Conservation (phyloP, 2,888 invertebrate genomes). For the Neoaliturus tenellus region DNA sequence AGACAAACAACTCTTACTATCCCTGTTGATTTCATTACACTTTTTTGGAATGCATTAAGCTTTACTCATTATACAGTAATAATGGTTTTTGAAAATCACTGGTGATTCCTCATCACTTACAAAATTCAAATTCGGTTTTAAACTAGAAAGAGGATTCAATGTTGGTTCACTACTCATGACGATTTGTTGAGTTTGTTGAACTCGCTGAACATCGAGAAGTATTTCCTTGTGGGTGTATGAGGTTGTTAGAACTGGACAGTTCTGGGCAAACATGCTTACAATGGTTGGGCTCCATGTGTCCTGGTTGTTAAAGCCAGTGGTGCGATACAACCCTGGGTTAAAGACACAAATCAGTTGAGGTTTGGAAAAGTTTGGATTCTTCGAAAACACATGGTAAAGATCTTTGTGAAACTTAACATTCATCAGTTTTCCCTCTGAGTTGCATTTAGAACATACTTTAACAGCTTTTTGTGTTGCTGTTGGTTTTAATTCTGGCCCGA, state of each 20-base stretch:
- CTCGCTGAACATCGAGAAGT: constrained; percentile 77
- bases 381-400: constrained; percentile 71
- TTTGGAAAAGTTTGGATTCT: constrained; percentile 59
- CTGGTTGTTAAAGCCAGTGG: constrained; percentile 77
- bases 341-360: constrained; percentile 79
- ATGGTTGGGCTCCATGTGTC: constrained; percentile 83
- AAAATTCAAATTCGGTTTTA: constrained; percentile 84
- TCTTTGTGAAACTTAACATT: constrained; percentile 74
- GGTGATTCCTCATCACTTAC: constrained; percentile 83
- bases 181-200: constrained; percentile 74
- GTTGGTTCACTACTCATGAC: constrained; percentile 76
- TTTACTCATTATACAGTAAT: constrained; percentile 28
- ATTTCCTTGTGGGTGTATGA: constrained; percentile 82
- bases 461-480: neutral
- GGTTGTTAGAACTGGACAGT: constrained; percentile 79
- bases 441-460: constrained; percentile 75
- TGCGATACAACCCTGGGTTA: constrained; percentile 83
- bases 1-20: too few relatives aligned
- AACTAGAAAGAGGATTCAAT: constrained; percentile 80
- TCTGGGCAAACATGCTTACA: constrained; percentile 74
- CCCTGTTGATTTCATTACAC: too few relatives aligned
- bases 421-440: constrained; percentile 73
- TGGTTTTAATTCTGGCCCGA: constrained; percentile 78
- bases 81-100: constrained; percentile 84
- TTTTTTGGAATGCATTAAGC: too few relatives aligned